Conservation (phyloP, 2,113 vertebrate genomes). For the Conger conger region DNA sequence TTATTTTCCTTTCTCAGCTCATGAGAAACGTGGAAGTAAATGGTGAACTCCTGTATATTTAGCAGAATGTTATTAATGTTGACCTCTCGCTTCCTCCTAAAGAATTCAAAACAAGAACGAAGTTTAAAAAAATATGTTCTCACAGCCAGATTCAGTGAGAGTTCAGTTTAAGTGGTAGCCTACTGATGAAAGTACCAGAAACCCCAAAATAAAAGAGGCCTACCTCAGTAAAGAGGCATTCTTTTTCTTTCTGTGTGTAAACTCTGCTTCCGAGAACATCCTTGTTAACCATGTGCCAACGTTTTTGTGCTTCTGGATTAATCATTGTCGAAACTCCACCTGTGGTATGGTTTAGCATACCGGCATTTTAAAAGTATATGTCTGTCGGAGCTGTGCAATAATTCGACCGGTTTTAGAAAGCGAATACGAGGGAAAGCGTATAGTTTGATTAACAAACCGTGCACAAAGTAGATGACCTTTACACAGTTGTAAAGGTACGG, state of each 20-base stretch:
- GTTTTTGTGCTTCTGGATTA: background rate
- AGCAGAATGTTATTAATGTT: background rate
- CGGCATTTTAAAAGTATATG: background rate
- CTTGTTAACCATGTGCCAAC: background rate
- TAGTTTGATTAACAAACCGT: background rate
- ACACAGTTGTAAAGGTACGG: background rate
- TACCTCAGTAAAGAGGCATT: background rate
- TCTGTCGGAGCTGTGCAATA: background rate
- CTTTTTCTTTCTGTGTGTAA: background rate
- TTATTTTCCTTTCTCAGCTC: constrained; percentile 31
- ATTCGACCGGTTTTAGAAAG: background rate
- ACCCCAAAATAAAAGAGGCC: background rate
- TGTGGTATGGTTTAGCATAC: background rate
- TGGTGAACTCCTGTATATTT: background rate
- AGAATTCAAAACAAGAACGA: background rate
- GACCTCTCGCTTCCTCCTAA: background rate
- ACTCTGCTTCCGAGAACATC: background rate
- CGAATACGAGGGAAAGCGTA: background rate
- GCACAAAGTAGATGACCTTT: too few species aligned
- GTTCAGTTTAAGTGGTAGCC: background rate
- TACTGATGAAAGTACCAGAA: background rate
- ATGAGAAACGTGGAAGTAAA: background rate
- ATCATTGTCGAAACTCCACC: background rate
- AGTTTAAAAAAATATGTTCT: background rate
- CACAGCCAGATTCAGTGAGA: background rate